These are phyloP conservation scores for Mesocricetus auratus DNA, from an alignment of 2,113 vertebrate species.

Conservation along the genomic window DNA sequence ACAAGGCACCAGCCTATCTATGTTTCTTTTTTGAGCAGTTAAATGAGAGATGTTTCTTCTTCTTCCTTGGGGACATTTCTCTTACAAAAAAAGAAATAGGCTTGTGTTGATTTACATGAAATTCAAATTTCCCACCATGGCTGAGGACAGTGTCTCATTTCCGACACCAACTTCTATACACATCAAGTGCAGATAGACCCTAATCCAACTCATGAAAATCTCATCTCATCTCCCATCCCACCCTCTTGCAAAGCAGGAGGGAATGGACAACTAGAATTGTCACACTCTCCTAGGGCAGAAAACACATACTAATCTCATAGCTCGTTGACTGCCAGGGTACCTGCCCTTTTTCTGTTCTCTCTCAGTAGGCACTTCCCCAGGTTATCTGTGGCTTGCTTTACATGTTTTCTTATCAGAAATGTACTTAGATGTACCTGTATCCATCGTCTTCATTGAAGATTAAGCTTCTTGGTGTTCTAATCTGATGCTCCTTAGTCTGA, in stretches of 20 bases:
- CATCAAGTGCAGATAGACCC: not conserved
- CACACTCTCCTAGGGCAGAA: not conserved
- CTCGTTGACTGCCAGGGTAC: rapidly evolving
- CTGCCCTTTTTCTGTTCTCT: not conserved
- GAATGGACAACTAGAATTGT: not conserved
- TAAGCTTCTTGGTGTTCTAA: slow-evolving; percentile 10
- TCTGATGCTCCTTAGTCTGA: not conserved
- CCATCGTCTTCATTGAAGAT: not conserved
- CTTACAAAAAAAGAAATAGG: not conserved
- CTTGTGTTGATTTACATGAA: not conserved
- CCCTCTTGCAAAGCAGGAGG: not conserved
- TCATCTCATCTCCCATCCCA: no score
- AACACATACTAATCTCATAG: not conserved
- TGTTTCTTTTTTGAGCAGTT: not conserved
- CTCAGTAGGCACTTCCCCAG: no score
- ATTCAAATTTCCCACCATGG: slow-evolving; percentile 7
- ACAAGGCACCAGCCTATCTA: not conserved
- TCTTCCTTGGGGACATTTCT: not conserved
- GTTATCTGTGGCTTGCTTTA: not conserved
- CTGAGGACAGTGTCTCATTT: not conserved
- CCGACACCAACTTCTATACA: not conserved
- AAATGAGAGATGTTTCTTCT: slow-evolving; percentile 8
- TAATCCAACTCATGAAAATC: slow-evolving; percentile 1
- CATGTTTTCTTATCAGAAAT: not conserved
- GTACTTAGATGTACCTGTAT: not conserved